These are phyloP conservation scores for Oscheius sp. DNA, from an alignment of 2,888 invertebrate species.

Conservation along the genomic window DNA sequence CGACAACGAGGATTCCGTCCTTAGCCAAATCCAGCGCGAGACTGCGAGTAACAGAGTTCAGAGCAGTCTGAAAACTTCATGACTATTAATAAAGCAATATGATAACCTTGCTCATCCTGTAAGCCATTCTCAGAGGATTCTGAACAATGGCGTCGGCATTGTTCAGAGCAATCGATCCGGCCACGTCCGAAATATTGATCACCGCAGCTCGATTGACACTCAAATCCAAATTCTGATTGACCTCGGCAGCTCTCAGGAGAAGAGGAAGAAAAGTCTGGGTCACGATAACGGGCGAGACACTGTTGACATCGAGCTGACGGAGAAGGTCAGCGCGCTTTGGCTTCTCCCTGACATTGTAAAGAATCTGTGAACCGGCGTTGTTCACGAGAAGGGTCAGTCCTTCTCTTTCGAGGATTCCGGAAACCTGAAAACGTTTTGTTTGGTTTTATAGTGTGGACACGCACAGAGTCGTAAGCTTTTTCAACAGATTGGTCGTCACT, in stretches of 20 bases:
- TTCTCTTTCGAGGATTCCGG: conserved; percentile 43
- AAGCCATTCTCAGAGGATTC: conserved; percentile 38
- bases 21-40: conserved; percentile 27
- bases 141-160: conserved; percentile 34
- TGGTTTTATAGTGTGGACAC: neutral
- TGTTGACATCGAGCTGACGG: conserved; percentile 82
- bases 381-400: conserved; percentile 45
- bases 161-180: conserved; percentile 36
- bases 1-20: conserved; percentile 35
- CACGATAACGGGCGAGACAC: conserved; percentile 70
- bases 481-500: conserved; percentile 26
- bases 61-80: conserved; percentile 2
- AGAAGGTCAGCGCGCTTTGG: conserved; percentile 78
- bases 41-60: conserved; percentile 22
- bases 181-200: conserved; percentile 42
- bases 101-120: conserved; percentile 28
- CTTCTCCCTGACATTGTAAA: conserved; percentile 34
- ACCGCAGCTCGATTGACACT: conserved; percentile 43
- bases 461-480: conserved; percentile 19
- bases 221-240: conserved; percentile 6
- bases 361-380: conserved; percentile 30
- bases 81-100: too few relatives aligned
- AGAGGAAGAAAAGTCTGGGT: conserved; percentile 49
- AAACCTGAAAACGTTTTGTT: conserved; percentile 19
- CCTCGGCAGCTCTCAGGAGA: conserved; percentile 39